Percentiles rank a stretch among this genome's conserved stretches.
These are phyloP conservation scores for Xanthorhoe designata DNA, from an alignment of 2,888 invertebrate genomes.

Conservation along the genomic window DNA sequence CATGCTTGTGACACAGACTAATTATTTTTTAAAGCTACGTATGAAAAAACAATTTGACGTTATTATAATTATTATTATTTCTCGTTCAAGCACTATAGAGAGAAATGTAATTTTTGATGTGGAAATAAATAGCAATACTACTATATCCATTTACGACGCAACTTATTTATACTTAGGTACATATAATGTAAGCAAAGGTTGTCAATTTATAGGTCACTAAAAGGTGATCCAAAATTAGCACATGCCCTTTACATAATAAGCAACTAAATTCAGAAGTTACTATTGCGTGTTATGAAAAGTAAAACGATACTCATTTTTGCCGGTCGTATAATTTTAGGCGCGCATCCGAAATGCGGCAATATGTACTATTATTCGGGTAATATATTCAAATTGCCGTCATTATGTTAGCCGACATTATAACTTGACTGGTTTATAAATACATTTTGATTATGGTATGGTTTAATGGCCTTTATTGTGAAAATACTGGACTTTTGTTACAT, in stretches of 20 bases:
- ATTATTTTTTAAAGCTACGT: neutral
- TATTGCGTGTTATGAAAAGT: constrained; percentile 48
- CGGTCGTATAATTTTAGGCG: constrained; percentile 48
- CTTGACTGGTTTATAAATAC: constrained; percentile 50
- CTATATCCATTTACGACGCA: too few relatives aligned
- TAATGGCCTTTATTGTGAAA: constrained; percentile 43
- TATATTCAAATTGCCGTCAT: constrained; percentile 58
- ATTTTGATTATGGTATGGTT: constrained; percentile 43
- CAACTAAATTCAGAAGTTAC: constrained; percentile 15
- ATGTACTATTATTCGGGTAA: constrained; percentile 43
- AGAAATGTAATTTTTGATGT: too few relatives aligned
- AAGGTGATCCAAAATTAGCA: constrained; percentile 12
- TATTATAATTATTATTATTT: too few relatives aligned
- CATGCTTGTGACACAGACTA: constrained; percentile 17
- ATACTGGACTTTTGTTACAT: constrained; percentile 10
- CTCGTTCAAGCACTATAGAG: too few relatives aligned
- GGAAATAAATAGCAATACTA: too few relatives aligned
- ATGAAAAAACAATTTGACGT: neutral
- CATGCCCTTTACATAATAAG: constrained; percentile 10
- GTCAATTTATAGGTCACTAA: neutral
- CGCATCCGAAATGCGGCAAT: constrained; percentile 46
- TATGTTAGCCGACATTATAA: constrained; percentile 52
- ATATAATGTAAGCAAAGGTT: neutral
- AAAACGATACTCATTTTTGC: constrained; percentile 46
- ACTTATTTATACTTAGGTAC: neutral